These are phyloP conservation scores for Pseudochaenichthys georgianus DNA, from an alignment of 2,797 vertebrate species.

Conservation along the genomic window DNA sequence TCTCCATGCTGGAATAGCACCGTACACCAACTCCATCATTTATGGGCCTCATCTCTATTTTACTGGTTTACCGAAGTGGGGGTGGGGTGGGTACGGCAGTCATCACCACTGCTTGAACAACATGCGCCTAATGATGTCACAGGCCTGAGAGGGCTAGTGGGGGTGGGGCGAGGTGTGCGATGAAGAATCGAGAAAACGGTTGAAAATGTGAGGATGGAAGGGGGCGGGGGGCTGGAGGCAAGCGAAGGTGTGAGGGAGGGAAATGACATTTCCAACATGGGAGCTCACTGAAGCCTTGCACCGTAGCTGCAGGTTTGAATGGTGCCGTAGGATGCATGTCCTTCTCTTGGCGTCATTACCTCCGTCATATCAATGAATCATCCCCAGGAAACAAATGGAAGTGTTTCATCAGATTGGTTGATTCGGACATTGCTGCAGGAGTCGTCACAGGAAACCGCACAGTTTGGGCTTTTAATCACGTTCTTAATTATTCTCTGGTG, in stretches of 20 bases:
- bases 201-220: constrained; percentile 30
- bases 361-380: constrained; percentile 66
- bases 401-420: constrained; percentile 23
- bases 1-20: constrained; percentile 84
- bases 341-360: constrained; percentile 64
- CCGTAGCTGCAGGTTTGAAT: constrained; percentile 59
- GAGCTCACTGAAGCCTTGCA: constrained; percentile 49
- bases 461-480: constrained; percentile 49
- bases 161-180: constrained; percentile 37
- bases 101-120: constrained; percentile 69
- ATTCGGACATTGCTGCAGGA: constrained; percentile 29
- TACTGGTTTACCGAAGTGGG: constrained; percentile 80
- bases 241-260: constrained; percentile 33
- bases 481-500: constrained; percentile 49
- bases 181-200: constrained; percentile 35
- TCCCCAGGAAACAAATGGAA: constrained; percentile 25
- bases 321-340: constrained; percentile 37
- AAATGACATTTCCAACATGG: constrained; percentile 57
- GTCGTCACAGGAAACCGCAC: constrained; percentile 18
- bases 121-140: constrained; percentile 81
- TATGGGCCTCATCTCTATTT: constrained; percentile 85
- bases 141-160: constrained; percentile 57
- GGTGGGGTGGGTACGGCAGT: constrained; percentile 59
- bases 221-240: constrained; percentile 13
- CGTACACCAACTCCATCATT: constrained; percentile 87